Conservation (phyloP, 2,888 invertebrate genomes). For the Junonia oenone region DNA sequence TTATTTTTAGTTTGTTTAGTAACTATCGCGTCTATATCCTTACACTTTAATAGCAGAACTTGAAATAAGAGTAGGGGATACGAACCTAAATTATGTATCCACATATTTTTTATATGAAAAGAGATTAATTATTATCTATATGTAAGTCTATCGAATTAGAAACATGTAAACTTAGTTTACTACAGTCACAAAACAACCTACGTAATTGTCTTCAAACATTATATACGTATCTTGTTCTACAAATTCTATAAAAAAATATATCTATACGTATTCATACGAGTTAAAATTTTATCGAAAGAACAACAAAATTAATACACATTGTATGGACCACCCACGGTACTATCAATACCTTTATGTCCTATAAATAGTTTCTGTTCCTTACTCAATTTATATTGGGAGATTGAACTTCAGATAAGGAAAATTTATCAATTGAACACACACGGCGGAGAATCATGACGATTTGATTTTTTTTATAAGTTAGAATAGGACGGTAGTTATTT, state of each 20-base stretch:
- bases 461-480: neutral
- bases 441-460: neutral
- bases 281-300: neutral
- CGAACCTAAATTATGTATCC: no score
- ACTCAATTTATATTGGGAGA: neutral
- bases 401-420: neutral
- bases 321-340: constrained; percentile 19
- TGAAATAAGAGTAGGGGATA: no score
- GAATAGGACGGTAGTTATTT: neutral
- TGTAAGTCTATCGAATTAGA: no score
- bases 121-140: no score
- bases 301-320: neutral
- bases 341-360: neutral
- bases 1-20: no score
- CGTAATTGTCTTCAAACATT: no score
- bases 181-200: neutral
- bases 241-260: no score
- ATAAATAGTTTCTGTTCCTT: neutral
- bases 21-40: no score
- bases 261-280: neutral
- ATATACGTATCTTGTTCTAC: no score
- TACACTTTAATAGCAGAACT: no score
- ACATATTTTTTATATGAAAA: no score
- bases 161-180: no score
- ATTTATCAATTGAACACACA: neutral